Evolutionary conservation across 2,888 invertebrate species (phyloP).

Genomic region (Amiota minor): DNA sequence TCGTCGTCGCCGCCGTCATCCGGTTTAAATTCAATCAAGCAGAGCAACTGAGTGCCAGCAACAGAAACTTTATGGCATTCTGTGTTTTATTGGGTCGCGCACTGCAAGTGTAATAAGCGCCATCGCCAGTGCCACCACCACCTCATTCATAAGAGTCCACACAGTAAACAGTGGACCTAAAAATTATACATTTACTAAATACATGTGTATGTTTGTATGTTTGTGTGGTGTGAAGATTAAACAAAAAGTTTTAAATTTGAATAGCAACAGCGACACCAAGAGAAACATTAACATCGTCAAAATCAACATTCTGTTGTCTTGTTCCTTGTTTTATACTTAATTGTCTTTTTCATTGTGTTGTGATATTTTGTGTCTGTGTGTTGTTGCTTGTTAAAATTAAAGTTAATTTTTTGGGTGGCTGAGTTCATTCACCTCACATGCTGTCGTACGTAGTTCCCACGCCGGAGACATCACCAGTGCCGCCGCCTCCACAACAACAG

Average conservation of each 20-base stretch:
- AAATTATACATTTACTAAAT: no score
- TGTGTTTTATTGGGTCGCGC: no score
- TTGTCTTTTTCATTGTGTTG: constrained; percentile 17
- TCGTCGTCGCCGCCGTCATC: constrained; percentile 45
- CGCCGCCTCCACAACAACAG: not conserved
- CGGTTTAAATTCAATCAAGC: constrained; percentile 67
- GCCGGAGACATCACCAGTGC: constrained; percentile 20
- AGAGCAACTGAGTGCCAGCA: constrained; percentile 41
- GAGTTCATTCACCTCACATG: constrained; percentile 57
- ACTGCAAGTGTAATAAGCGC: no score
- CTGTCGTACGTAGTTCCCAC: constrained; percentile 53
- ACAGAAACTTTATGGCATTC: no score
- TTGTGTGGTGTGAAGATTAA: no score
- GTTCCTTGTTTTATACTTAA: not conserved
- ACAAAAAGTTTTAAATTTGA: not conserved
- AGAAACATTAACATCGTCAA: constrained; percentile 13
- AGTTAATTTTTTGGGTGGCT: constrained; percentile 32
- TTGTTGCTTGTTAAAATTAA: no score
- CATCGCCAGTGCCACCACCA: no score
- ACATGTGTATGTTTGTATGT: no score
- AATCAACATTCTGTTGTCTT: constrained; percentile 39
- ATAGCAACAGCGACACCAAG: not conserved
- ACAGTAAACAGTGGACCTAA: no score
- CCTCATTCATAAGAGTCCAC: no score
- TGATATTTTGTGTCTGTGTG: not conserved